phyloP scores from a whole-genome alignment of 1,140 invertebrate genomes.

The Drosophila sp. region DNA sequence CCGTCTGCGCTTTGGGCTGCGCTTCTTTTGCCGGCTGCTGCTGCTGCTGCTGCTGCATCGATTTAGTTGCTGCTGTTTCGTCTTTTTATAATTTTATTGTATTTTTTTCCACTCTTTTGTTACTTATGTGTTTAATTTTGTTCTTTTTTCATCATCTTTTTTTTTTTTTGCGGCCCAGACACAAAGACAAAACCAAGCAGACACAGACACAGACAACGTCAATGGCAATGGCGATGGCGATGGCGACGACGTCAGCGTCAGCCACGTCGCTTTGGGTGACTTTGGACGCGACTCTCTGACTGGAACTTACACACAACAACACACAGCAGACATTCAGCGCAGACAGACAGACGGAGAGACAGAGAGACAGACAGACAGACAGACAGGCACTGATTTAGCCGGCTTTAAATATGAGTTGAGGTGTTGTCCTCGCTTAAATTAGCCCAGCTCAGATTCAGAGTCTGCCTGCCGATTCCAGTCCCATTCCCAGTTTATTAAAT shows the following conservation, averaged over 20 bases:
- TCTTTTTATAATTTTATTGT: slow-evolving; percentile 75
- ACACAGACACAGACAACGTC: slow-evolving; percentile 49
- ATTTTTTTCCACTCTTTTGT: slow-evolving; percentile 46
- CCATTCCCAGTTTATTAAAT: neutral
- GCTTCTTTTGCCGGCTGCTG: slow-evolving; percentile 61
- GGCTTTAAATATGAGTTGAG: slow-evolving; percentile 83
- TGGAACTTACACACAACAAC: slow-evolving; percentile 63
- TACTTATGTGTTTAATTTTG: slow-evolving; percentile 79
- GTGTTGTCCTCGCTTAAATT: slow-evolving; percentile 84
- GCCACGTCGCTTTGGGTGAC: slow-evolving; percentile 48
- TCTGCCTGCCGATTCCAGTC: slow-evolving; percentile 37
- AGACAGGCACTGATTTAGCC: slow-evolving; percentile 71
- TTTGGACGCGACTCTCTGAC: slow-evolving; percentile 43
- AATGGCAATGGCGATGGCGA: slow-evolving; percentile 44
- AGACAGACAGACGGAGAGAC: slow-evolving; percentile 29
- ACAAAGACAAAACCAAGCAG: slow-evolving; percentile 75
- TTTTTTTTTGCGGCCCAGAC: slow-evolving; percentile 66
- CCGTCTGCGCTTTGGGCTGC: slow-evolving; percentile 30
- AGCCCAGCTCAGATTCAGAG: slow-evolving; percentile 55
- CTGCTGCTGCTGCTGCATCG: slow-evolving; percentile 51
- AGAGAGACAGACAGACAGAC: slow-evolving; percentile 37
- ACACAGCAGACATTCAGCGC: slow-evolving; percentile 36
- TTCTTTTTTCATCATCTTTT: slow-evolving; percentile 25
- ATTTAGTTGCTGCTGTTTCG: slow-evolving; percentile 62
- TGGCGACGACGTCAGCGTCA: slow-evolving; percentile 37